A percentile compares a stretch with the other conserved stretches of the same genome.
Conservation (phyloP, 2,888 invertebrate species). For the Drosophila paucipuncta region DNA sequence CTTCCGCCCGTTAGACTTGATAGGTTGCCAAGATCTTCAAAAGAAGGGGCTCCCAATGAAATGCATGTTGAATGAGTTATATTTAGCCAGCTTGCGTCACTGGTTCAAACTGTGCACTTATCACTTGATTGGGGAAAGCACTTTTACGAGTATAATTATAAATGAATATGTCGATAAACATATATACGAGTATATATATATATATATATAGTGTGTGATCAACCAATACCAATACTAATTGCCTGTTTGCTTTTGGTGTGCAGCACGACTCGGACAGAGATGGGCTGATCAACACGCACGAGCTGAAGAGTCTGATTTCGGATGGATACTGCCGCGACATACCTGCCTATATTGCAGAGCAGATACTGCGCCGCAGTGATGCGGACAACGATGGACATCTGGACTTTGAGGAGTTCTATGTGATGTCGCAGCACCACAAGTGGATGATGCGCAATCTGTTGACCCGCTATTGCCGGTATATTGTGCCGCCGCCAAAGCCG, state of each 20-base stretch:
- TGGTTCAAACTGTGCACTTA: background rate
- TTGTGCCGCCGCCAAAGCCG: conserved; percentile 84
- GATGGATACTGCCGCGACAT: conserved; percentile 87
- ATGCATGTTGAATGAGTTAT: background rate
- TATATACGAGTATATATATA: background rate
- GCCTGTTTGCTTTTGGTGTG: conserved; percentile 41
- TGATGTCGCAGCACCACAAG: conserved; percentile 87
- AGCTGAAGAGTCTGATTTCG: conserved; percentile 86
- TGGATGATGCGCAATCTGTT: conserved; percentile 85
- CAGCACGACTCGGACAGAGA: conserved; percentile 91
- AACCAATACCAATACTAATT: background rate
- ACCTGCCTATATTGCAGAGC: conserved; percentile 88
- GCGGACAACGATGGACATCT: conserved; percentile 88
- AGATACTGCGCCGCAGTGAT: conserved; percentile 89
- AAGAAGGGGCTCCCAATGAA: background rate
- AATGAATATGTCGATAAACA: background rate
- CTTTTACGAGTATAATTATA: background rate
- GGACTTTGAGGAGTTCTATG: conserved; percentile 89
- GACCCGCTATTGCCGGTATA: conserved; percentile 81
- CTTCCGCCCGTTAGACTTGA: background rate
- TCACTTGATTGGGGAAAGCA: background rate
- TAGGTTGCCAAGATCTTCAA: background rate
- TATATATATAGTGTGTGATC: background rate
- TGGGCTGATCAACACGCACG: conserved; percentile 89
- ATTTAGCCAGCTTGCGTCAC: background rate